Percentiles rank a stretch among this genome's conserved stretches.
Conservation (phyloP, 2,888 invertebrate genomes). For the Nemotelus pantherinus region DNA sequence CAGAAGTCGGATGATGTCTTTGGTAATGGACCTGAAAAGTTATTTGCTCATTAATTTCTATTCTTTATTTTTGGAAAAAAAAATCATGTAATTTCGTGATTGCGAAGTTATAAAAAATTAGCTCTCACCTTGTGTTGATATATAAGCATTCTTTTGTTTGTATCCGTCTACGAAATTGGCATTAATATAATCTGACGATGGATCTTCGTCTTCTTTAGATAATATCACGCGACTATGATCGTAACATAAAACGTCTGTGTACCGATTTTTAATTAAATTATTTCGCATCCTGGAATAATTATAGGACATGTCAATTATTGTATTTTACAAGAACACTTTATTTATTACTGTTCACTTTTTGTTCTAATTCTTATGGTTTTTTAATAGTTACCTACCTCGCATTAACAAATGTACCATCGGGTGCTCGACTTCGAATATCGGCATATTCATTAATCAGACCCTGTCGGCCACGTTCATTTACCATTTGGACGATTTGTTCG, state of each 20-base stretch:
- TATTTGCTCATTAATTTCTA: conserved; percentile 47
- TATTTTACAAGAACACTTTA: background rate
- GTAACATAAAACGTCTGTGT: conserved; percentile 95
- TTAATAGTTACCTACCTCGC: conserved; percentile 73
- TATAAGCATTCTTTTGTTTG: conserved; percentile 96
- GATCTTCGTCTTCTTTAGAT: conserved; percentile 78
- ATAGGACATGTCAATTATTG: conserved; percentile 29
- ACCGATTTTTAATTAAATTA: conserved; percentile 86
- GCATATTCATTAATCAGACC: conserved; percentile 89
- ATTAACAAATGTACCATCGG: conserved; percentile 87
- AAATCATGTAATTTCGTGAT: background rate
- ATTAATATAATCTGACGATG: conserved; percentile 92
- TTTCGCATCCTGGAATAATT: conserved; percentile 67
- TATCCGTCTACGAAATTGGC: conserved; percentile 98
- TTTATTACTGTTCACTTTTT: background rate
- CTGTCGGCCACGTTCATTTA: conserved; percentile 76
- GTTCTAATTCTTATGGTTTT: background rate
- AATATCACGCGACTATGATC: conserved; percentile 94
- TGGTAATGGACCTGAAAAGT: conserved; percentile 81
- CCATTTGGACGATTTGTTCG: conserved; percentile 72
- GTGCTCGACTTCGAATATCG: conserved; percentile 84
- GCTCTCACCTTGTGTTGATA: conserved; percentile 90
- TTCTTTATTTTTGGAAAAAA: background rate
- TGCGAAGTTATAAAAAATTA: background rate
- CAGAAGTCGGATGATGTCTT: conserved; percentile 96